Evolutionary conservation across 2,797 vertebrate genomes (phyloP).

Genomic region (Austrolebias charrua): DNA sequence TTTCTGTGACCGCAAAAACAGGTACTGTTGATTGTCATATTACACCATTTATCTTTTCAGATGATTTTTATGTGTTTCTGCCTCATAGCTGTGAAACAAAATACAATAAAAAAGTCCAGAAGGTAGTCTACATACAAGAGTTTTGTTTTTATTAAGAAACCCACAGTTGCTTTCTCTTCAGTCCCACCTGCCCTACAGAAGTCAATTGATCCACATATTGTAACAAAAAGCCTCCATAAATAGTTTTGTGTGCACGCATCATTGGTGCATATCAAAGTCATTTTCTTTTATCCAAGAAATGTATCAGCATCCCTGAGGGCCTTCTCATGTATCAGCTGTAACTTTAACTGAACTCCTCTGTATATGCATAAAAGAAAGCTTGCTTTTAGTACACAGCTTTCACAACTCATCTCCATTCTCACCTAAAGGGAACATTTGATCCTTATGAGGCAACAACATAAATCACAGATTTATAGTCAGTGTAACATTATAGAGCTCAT

Average conservation of each 20-base stretch:
- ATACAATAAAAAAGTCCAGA: neutral
- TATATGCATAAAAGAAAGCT: constrained; percentile 55
- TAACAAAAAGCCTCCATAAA: neutral
- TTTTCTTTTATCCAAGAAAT: constrained; percentile 24
- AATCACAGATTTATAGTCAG: constrained; percentile 22
- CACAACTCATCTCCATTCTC: constrained; percentile 23
- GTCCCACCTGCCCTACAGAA: constrained; percentile 23
- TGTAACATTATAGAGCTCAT: neutral
- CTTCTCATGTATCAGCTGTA: constrained; percentile 34
- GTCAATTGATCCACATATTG: constrained; percentile 54
- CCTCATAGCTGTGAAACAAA: neutral
- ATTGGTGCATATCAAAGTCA: constrained; percentile 8
- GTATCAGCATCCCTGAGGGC: constrained; percentile 29
- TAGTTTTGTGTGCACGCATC: neutral
- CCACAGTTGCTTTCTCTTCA: constrained; percentile 38
- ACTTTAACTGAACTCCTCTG: constrained; percentile 46
- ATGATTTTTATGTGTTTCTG: neutral
- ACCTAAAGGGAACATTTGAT: constrained; percentile 31
- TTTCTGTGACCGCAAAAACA: constrained; percentile 84
- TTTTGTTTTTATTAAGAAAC: constrained; percentile 35
- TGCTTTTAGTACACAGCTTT: constrained; percentile 27
- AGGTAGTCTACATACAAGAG: constrained; percentile 26
- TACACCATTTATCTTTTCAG: neutral
- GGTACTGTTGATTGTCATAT: constrained; percentile 69
- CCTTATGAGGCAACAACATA: constrained; percentile 15